Conservation (phyloP, 2,888 invertebrate genomes). For the Phengaris arion region DNA sequence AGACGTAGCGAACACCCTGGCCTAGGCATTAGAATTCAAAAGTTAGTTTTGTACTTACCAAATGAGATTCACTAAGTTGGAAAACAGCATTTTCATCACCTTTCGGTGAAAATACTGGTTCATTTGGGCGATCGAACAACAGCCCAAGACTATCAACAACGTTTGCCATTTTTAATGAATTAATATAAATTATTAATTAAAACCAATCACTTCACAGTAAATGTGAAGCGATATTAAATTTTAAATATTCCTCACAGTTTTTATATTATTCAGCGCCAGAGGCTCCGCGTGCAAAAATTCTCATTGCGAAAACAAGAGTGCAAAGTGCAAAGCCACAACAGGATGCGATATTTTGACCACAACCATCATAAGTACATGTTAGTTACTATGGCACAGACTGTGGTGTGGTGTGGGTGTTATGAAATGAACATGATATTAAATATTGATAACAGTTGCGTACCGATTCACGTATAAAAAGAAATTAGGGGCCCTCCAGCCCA, state of each 20-base stretch:
- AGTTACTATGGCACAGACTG: neutral
- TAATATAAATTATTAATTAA: constrained; percentile 29
- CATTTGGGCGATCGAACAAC: constrained; percentile 81
- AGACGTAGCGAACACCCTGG: too few relatives aligned
- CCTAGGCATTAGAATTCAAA: too few relatives aligned
- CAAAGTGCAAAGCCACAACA: neutral
- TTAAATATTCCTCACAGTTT: neutral
- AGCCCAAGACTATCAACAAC: constrained; percentile 52
- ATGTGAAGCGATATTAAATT: constrained; percentile 56
- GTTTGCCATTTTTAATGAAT: constrained; percentile 51
- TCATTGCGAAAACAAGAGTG: constrained; percentile 8
- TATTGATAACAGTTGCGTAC: neutral
- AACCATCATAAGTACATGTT: neutral
- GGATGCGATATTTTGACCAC: constrained; percentile 6
- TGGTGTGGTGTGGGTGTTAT: neutral
- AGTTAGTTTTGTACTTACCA: constrained; percentile 72
- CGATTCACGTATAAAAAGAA: neutral
- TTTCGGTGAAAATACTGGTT: constrained; percentile 81
- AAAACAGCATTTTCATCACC: constrained; percentile 80
- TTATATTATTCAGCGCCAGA: neutral
- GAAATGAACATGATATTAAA: neutral
- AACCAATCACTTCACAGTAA: constrained; percentile 58
- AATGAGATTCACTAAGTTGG: constrained; percentile 78
- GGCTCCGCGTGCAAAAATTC: constrained; percentile 13
- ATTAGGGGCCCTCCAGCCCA: too few relatives aligned